Evolutionary conservation across 2,888 invertebrate genomes (phyloP).

Genomic region (Apotomis turbidana): DNA sequence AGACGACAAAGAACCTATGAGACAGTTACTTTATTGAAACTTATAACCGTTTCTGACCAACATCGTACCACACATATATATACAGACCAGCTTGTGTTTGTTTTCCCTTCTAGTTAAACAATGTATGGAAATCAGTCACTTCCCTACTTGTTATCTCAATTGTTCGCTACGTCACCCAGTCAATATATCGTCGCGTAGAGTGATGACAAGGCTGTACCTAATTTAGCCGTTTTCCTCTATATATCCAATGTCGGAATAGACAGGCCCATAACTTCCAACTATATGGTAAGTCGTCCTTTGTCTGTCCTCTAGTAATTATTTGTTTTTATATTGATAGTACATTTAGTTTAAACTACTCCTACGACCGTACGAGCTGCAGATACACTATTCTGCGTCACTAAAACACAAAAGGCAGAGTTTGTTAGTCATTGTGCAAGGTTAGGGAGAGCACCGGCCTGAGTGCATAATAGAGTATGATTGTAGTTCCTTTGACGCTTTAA

Average conservation of each 20-base stretch:
- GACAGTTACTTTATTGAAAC: too few species aligned
- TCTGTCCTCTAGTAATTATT: neutral
- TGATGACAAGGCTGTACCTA: neutral
- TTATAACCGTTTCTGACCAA: too few species aligned
- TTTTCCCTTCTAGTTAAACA: conserved; percentile 5
- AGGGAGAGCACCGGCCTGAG: neutral
- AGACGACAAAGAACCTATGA: too few species aligned
- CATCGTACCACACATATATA: neutral
- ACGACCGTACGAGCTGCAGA: too few species aligned
- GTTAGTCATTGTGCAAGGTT: neutral
- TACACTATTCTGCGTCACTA: too few species aligned
- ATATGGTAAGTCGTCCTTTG: conserved; percentile 16
- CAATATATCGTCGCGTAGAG: neutral
- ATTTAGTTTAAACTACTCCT: too few species aligned
- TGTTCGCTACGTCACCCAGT: conserved; percentile 6
- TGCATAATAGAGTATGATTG: conserved; percentile 5
- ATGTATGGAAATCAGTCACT: neutral
- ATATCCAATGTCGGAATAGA: neutral
- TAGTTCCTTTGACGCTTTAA: too few species aligned
- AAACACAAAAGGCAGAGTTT: neutral
- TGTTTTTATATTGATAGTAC: neutral
- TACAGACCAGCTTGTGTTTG: too few species aligned
- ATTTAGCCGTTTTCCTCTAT: conserved; percentile 10
- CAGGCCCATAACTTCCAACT: conserved; percentile 2
- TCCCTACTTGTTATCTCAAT: conserved; percentile 13